Conservation (phyloP, 2,888 invertebrate species). For the Meiosimyza platycephala region DNA sequence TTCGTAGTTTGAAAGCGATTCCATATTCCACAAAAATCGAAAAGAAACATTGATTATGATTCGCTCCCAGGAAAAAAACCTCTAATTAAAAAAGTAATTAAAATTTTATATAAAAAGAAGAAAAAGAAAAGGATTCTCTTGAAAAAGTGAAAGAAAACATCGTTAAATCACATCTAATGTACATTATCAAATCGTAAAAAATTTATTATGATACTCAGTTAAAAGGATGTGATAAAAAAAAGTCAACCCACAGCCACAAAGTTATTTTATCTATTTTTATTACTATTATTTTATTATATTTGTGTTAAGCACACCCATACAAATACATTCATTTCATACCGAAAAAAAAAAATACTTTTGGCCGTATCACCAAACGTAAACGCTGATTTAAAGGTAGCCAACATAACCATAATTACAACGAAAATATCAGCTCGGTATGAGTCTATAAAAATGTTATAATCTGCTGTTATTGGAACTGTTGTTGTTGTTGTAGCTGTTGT, state of each 20-base stretch:
- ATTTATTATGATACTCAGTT: too few relatives aligned
- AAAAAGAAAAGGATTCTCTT: too few relatives aligned
- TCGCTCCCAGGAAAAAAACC: neutral
- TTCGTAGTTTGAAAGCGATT: neutral
- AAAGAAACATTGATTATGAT: neutral
- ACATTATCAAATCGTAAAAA: conserved; percentile 19
- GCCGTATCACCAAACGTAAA: too few relatives aligned
- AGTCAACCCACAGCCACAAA: too few relatives aligned
- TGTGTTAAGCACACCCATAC: neutral
- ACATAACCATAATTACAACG: neutral
- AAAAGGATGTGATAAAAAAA: too few relatives aligned
- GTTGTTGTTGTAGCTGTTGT: conserved; percentile 20
- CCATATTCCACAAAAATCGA: neutral
- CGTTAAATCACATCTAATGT: neutral
- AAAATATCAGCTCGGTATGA: too few relatives aligned
- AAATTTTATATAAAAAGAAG: too few relatives aligned
- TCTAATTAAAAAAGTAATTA: neutral
- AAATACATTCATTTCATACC: neutral
- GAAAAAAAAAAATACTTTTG: neutral
- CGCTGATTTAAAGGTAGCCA: neutral
- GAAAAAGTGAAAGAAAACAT: neutral
- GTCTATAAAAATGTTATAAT: conserved; percentile 22
- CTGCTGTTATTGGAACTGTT: conserved; percentile 10
- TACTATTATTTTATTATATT: neutral
- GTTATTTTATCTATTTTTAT: too few relatives aligned